phyloP scores from a whole-genome alignment of 2,797 vertebrate species.

The Sebastes matsubarae region DNA sequence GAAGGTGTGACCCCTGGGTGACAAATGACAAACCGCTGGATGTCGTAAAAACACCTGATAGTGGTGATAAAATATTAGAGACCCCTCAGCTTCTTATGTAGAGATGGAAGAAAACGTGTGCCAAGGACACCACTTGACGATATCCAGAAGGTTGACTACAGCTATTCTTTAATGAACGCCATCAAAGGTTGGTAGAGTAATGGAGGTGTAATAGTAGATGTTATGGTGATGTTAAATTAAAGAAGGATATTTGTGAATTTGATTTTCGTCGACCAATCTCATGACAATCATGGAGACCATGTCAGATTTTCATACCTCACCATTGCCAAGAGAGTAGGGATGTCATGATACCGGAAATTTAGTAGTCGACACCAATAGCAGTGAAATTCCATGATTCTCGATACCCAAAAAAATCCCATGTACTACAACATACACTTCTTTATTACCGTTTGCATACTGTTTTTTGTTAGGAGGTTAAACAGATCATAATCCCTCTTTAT shows the following conservation, averaged over 20 bases:
- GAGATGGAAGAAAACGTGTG: slow-evolving; percentile 22
- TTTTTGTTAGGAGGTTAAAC: too few relatives aligned
- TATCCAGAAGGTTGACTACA: slow-evolving; percentile 27
- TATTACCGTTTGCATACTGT: accelerated
- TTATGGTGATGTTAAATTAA: slow-evolving; percentile 4
- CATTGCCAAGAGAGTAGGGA: neutral
- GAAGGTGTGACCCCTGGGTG: slow-evolving; percentile 55
- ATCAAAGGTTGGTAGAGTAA: slow-evolving; percentile 13
- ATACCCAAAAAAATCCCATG: too few relatives aligned
- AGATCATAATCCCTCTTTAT: too few relatives aligned
- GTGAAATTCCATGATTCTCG: too few relatives aligned
- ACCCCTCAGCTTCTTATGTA: slow-evolving; percentile 35
- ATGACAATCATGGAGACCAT: neutral
- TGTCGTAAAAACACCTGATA: slow-evolving; percentile 56
- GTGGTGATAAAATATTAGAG: slow-evolving; percentile 65
- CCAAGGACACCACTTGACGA: slow-evolving; percentile 51
- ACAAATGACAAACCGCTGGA: slow-evolving; percentile 48
- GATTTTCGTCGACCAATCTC: neutral
- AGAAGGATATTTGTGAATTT: neutral
- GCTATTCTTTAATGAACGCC: slow-evolving; percentile 18
- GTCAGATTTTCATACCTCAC: neutral
- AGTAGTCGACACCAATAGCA: too few relatives aligned
- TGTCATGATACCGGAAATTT: too few relatives aligned
- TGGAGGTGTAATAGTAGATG: neutral
- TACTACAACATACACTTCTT: too few relatives aligned